A percentile compares a stretch with the other conserved stretches of the same genome.
These are phyloP conservation scores for Peromyscus nudipes DNA, from an alignment of 2,797 vertebrate genomes.

Conservation along the genomic window DNA sequence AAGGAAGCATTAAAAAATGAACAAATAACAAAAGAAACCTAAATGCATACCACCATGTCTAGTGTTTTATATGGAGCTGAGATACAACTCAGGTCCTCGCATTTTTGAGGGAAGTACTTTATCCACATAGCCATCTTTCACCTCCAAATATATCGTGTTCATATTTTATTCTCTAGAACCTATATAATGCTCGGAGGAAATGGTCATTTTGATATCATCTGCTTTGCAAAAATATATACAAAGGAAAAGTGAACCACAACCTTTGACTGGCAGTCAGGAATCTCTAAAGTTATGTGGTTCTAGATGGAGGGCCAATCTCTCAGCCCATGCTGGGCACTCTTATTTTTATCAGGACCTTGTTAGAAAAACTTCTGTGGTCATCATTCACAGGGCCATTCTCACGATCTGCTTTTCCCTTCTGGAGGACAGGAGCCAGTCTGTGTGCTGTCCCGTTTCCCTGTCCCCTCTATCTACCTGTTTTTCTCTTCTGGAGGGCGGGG, in stretches of 20 bases:
- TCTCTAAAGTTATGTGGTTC: not conserved
- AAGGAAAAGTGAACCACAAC: not conserved
- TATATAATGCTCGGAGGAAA: not conserved
- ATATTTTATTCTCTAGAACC: not conserved
- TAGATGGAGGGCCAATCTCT: not conserved
- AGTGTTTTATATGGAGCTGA: not conserved
- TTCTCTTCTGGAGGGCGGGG: not conserved
- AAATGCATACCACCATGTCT: not conserved
- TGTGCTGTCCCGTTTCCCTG: not conserved
- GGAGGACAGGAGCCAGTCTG: not conserved
- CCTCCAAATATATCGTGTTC: not conserved
- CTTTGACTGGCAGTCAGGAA: not conserved
- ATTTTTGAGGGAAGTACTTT: not conserved
- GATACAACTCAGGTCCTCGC: not conserved
- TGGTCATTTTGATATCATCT: not conserved
- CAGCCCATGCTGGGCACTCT: not conserved
- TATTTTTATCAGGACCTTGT: not conserved
- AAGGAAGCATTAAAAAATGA: not conserved
- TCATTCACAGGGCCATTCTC: not conserved
- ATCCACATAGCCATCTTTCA: not conserved
- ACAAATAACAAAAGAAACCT: not conserved
- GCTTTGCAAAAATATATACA: conserved; percentile 5
- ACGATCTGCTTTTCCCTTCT: not conserved
- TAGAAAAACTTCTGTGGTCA: not conserved
- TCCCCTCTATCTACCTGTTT: not conserved